These are phyloP conservation scores for Hippoglossus hippoglossus DNA, from an alignment of 2,797 vertebrate genomes.

Conservation along the genomic window DNA sequence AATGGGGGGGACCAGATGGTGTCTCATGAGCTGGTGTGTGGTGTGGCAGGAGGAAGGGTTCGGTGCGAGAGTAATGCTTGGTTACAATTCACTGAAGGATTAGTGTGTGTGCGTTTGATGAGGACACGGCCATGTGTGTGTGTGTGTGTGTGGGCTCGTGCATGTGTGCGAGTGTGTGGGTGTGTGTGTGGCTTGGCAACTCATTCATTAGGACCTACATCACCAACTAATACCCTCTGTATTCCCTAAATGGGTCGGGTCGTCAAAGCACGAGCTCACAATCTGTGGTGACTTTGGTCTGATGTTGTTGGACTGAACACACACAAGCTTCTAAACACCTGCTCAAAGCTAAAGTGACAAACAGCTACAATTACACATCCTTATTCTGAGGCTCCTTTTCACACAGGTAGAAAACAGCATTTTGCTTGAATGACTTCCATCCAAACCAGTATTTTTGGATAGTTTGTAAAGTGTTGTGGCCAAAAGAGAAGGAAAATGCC, in stretches of 20 bases:
- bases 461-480: too few relatives aligned
- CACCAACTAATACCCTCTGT: conserved; percentile 91
- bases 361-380: neutral
- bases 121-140: conserved; percentile 65
- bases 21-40: conserved; percentile 82
- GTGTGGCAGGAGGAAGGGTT: conserved; percentile 78
- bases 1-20: conserved; percentile 86
- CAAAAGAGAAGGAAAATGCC: too few relatives aligned
- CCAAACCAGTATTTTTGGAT: too few relatives aligned
- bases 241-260: conserved; percentile 87
- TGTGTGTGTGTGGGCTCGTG: conserved; percentile 71
- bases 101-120: conserved; percentile 43
- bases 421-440: too few relatives aligned
- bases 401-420: neutral
- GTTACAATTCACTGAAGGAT: conserved; percentile 85
- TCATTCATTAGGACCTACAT: conserved; percentile 91
- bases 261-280: conserved; percentile 78
- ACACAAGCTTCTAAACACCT: neutral
- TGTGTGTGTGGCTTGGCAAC: conserved; percentile 79
- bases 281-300: conserved; percentile 68
- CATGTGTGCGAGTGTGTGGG: conserved; percentile 70
- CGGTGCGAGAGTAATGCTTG: conserved; percentile 79
- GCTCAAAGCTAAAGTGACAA: neutral
- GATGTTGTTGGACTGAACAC: conserved; percentile 24
- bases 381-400: neutral